Evolutionary conservation across 2,797 vertebrate species (phyloP).

Genomic region (Protosalanx chinensis): DNA sequence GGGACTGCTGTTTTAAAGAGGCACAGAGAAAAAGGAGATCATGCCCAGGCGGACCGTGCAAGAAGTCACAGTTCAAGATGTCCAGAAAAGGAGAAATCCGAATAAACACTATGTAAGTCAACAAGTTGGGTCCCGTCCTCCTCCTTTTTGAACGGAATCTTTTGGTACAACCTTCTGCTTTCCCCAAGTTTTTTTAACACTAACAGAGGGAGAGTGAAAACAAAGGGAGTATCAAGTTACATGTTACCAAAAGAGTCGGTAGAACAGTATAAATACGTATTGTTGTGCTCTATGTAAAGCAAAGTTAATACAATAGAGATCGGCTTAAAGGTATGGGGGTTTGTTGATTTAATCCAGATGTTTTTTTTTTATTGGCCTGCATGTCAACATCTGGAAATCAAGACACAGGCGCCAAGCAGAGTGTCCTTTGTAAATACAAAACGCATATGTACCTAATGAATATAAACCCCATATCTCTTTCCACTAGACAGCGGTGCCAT

Average conservation of each 20-base stretch:
- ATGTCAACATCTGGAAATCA: conserved; percentile 18
- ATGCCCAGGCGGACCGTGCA: conserved; percentile 77
- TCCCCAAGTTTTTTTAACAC: neutral
- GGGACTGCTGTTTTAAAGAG: conserved; percentile 10
- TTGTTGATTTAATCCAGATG: conserved; percentile 5
- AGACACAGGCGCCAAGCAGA: neutral
- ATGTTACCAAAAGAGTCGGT: conserved; percentile 28
- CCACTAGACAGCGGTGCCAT: no score
- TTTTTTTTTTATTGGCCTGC: neutral
- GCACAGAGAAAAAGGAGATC: conserved; percentile 41
- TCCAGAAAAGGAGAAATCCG: conserved; percentile 79
- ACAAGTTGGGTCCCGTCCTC: neutral
- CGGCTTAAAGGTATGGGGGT: neutral
- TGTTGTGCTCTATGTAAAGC: neutral
- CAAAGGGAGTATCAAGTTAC: conserved; percentile 74
- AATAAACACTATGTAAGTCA: conserved; percentile 81
- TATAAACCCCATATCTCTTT: no score
- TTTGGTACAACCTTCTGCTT: neutral
- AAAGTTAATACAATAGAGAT: neutral
- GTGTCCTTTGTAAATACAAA: no score
- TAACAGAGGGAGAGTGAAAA: conserved; percentile 51
- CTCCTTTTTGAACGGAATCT: neutral
- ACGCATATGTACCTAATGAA: no score
- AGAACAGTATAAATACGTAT: neutral
- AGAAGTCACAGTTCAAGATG: conserved; percentile 79